Evolutionary conservation across 2,888 invertebrate species (phyloP), one percentile per base, ranked within the genome.

Genomic region (Rosalia funebris): DNA sequence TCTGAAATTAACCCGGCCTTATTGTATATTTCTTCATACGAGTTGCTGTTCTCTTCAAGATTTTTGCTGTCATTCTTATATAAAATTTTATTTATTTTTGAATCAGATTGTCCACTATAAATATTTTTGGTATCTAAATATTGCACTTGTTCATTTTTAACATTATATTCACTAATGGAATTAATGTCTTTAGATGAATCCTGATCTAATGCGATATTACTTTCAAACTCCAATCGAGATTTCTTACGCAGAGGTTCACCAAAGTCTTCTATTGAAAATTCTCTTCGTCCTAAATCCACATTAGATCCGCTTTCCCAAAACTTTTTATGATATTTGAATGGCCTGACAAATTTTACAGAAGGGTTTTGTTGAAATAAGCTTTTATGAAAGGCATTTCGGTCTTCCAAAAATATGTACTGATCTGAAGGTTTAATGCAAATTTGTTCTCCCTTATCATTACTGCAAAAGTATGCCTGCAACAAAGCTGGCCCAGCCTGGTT

Each of bases 41-140:
- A 63, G 17, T 57, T 15, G n/a, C n/a, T n/a, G 25, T 62, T 52
- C 3, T 55, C 59, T 15, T 59, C 56, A 4, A 63, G 34, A 4
- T 62, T 54, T 7, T 36, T 57, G 36, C 63, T 62, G 12, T 63
- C 59, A 9, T 57, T 66, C 20, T 60, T 59, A 34, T 53, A 66
- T 36, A 66, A 36, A 12, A 66, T 34, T 31, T 62, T 52, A 25
- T 66, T 60, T 37, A 14, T 25, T 37, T 11, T 57, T 37, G n/a
- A 47, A 19, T 3, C 39, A 34, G 12, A 41, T 19, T 1, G 7
- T 11, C 14, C 5, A 0, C 15, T 20, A 1, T n/a, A 0, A 2
- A 2, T 7, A 25, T 14, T 11, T 37, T 57, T 57, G 3, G 57
- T 44, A 36, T 62, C 56, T 14, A 62, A 4, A 36, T 59, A 62